Evolutionary conservation across 2,113 vertebrate genomes (phyloP).

Genomic region (Zosterops pallidus): DNA sequence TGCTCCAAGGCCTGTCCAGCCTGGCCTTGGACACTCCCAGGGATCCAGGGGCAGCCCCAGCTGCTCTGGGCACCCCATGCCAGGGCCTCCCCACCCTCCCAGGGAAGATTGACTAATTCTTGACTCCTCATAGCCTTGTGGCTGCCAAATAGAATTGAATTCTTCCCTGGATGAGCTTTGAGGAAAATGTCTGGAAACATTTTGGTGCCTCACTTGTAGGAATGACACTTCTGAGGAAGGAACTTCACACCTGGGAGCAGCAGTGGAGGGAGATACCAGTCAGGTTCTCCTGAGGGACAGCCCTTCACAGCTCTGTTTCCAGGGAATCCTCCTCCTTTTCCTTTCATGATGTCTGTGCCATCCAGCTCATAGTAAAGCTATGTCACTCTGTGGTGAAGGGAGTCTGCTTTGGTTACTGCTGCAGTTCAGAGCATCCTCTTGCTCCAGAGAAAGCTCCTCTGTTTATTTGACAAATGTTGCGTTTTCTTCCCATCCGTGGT

Average conservation of each 20-base stretch:
- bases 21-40: not conserved
- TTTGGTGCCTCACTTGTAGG: not conserved
- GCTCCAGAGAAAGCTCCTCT: not conserved
- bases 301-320: not conserved
- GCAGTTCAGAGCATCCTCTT: not conserved
- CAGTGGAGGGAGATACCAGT: not conserved
- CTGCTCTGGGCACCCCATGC: not conserved
- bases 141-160: not conserved
- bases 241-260: not conserved
- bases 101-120: not conserved
- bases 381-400: not conserved
- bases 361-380: not conserved
- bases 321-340: not conserved
- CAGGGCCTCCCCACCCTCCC: fast-evolving
- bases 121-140: not conserved
- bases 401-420: not conserved
- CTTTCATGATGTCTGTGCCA: not conserved
- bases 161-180: not conserved
- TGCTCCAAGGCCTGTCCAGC: fast-evolving
- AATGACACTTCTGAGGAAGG: not conserved
- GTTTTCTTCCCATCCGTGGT: not conserved
- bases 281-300: not conserved
- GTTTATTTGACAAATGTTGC: not conserved
- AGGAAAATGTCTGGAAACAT: not conserved
- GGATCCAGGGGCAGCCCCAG: not conserved